Base-by-base conservation (phyloP, 2,888 invertebrate genomes). In the Buathra laborator region DNA sequence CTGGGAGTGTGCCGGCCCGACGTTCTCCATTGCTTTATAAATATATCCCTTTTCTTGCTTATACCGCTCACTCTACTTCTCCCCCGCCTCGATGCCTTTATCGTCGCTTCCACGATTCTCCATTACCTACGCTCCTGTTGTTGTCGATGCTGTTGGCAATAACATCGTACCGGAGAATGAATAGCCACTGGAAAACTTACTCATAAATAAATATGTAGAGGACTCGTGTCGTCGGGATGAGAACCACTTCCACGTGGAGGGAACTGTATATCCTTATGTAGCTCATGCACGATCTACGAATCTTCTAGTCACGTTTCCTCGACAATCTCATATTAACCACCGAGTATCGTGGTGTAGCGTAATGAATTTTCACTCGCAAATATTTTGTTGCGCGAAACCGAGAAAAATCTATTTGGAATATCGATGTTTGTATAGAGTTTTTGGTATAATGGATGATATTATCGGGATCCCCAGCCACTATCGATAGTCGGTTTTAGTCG, bases 11-110 rank as follows among this genome's bases (percentile, higher is more conserved):
- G 84, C 79, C 86, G 84, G 84, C 82, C 81, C 87, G 85, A 75
- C 81, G 86, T 87, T 88, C 88, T 85, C 86, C 84, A 71, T 86
- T 87, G 88, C 89, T 90, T 90, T 90, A 90, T 91, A 92, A 91
- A 91, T 91, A 75, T 71, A 92, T 89, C 87, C 59, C 83, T 83
- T 85, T 81, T 75, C 80, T 70, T 78, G 72, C 67, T 81, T 66
- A 80, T 44, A 46, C 62, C 44, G 37, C 59, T 81, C 74, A 48
- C 59, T 51, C 29, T 24, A 59, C 46, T 64, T 74, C 53, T 32
- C 68, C 56, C 29, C 66, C 37, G 24, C 12, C 56, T 10, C 10
- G 56, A 53, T 78, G n/a, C 64, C 62, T 46, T 59, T 44, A 1
- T 56, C 43, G 56, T 53, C 68, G 59, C 12, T 19, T 64, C 44